A percentile compares a stretch with the other conserved stretches of the same genome.
Conservation (phyloP, 2,113 vertebrate species). For the Diadophis punctatus region DNA sequence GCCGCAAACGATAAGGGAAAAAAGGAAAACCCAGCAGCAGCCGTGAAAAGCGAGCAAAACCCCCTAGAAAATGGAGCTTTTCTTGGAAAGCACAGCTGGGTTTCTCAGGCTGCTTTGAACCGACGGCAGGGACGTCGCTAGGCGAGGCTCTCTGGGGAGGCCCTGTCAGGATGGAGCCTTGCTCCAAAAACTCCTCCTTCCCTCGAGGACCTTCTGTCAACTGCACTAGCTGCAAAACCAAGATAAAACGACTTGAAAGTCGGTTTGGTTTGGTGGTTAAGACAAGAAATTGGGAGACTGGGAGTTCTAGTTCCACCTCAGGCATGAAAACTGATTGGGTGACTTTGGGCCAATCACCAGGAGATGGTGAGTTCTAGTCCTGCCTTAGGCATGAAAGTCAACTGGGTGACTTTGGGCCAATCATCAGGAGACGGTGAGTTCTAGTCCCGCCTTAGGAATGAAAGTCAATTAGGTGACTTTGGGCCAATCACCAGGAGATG, state of each 20-base stretch:
- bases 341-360: no score
- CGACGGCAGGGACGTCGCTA: not conserved
- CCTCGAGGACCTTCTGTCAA: not conserved
- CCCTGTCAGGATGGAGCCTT: not conserved
- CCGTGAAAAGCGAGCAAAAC: not conserved
- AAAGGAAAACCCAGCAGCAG: no score
- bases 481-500: no score
- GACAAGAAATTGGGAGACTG: not conserved
- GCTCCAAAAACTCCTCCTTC: not conserved
- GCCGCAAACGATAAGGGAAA: not conserved
- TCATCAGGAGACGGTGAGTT: not conserved
- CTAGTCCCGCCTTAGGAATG: not conserved
- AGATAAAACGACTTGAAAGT: not conserved
- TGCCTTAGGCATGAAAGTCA: no score
- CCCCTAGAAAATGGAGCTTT: not conserved
- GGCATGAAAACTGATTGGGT: fast-evolving
- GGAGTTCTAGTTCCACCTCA: not conserved
- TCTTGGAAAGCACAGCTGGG: not conserved
- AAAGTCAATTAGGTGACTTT: no score
- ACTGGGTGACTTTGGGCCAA: no score
- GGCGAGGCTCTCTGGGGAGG: not conserved
- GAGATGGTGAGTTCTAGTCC: fast-evolving
- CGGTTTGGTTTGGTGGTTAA: not conserved
- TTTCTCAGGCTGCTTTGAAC: not conserved
- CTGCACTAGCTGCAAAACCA: fast-evolving